phyloP scores from a whole-genome alignment of 2,888 invertebrate genomes.

The Pristionchus arcanus region DNA sequence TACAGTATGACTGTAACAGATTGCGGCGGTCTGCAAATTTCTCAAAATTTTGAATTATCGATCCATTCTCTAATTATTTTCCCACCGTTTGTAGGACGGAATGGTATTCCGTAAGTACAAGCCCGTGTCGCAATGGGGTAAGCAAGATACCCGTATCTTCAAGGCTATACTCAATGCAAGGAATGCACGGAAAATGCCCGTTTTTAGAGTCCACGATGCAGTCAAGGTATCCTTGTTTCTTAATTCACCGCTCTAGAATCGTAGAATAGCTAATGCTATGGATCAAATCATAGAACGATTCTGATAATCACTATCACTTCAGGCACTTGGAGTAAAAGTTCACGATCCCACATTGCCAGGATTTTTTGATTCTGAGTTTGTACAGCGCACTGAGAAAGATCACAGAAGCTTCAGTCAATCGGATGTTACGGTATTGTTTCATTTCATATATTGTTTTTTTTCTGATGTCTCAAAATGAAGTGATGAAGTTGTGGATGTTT shows the following conservation, averaged over 20 bases:
- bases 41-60: background rate
- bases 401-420: background rate
- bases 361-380: constrained; percentile 62
- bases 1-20: background rate
- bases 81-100: background rate
- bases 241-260: too few relatives aligned
- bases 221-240: constrained; percentile 60
- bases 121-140: constrained; percentile 72
- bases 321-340: constrained; percentile 65
- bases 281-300: background rate
- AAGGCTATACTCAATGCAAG: constrained; percentile 70
- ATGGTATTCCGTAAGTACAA: constrained; percentile 75
- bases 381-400: constrained; percentile 51
- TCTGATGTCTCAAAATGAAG: background rate
- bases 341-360: constrained; percentile 68
- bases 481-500: background rate
- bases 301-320: background rate
- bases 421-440: background rate
- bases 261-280: too few relatives aligned
- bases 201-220: constrained; percentile 69
- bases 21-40: background rate
- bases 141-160: constrained; percentile 76
- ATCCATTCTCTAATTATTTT: background rate
- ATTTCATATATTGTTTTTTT: background rate
- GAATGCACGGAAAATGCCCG: constrained; percentile 68